phyloP scores from a whole-genome alignment of 1,140 invertebrate species.

The Propsilocerus akamusi region DNA sequence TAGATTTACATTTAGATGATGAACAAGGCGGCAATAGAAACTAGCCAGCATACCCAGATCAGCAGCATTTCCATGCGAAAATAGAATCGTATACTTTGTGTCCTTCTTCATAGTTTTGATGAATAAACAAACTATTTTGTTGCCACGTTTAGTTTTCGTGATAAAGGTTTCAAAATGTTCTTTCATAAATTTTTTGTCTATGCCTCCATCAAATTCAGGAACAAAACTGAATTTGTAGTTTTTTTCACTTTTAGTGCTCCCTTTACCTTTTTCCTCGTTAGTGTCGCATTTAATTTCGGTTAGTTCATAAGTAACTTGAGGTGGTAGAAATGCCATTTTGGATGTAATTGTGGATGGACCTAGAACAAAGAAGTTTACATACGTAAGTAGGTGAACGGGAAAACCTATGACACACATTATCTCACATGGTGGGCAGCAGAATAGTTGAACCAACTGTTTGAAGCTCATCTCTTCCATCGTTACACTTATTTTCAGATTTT shows the following conservation, averaged over 20 bases:
- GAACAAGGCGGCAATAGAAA: slow-evolving; percentile 47
- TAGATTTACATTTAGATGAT: slow-evolving; percentile 50
- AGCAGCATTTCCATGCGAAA: slow-evolving; percentile 52
- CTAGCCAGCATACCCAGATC: slow-evolving; percentile 50
- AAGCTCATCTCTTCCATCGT: slow-evolving; percentile 21
- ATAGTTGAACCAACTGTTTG: slow-evolving; percentile 49
- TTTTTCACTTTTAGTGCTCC: slow-evolving; percentile 36
- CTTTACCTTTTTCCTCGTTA: slow-evolving; percentile 19
- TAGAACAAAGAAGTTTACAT: not conserved
- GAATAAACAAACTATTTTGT: slow-evolving; percentile 50
- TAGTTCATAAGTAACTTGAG: slow-evolving; percentile 47
- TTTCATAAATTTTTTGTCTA: slow-evolving; percentile 16
- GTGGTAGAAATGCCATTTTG: slow-evolving; percentile 59
- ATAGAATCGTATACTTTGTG: slow-evolving; percentile 35
- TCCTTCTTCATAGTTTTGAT: slow-evolving; percentile 20
- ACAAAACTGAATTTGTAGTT: not conserved
- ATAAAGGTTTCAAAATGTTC: slow-evolving; percentile 38
- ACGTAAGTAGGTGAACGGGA: not conserved
- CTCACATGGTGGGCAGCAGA: slow-evolving; percentile 57
- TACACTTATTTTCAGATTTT: slow-evolving; percentile 12
- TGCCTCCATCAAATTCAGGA: slow-evolving; percentile 21
- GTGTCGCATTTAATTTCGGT: slow-evolving; percentile 13
- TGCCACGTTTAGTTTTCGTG: slow-evolving; percentile 31
- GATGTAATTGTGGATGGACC: slow-evolving; percentile 21
- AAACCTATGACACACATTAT: slow-evolving; percentile 22